A percentile compares a stretch with the other conserved stretches of the same genome.
Conservation (phyloP, 2,888 invertebrate genomes). For the Tanypteryx hageni region DNA sequence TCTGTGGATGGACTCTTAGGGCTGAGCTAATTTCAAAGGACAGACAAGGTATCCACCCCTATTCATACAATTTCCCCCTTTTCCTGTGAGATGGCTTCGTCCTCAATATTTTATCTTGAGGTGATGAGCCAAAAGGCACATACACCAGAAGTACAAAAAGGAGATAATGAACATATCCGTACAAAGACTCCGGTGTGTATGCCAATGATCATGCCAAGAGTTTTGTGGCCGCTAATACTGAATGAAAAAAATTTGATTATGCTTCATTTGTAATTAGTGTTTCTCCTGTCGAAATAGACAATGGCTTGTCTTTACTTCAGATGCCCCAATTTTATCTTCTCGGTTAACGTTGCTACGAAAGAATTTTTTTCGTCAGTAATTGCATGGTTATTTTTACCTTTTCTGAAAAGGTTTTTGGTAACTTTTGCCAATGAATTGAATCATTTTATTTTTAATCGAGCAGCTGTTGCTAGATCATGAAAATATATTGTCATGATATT, state of each 20-base stretch:
- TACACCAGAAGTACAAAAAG: conserved; percentile 63
- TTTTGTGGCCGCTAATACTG: conserved; percentile 38
- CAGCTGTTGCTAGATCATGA: conserved; percentile 5
- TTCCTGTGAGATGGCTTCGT: conserved; percentile 6
- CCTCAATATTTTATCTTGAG: conserved; percentile 63
- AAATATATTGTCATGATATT: not conserved
- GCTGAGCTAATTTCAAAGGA: not conserved
- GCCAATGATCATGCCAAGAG: conserved; percentile 62
- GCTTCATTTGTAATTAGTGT: conserved; percentile 38
- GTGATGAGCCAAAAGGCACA: conserved; percentile 53
- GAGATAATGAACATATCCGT: conserved; percentile 61
- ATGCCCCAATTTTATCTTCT: not conserved
- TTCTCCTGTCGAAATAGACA: not conserved
- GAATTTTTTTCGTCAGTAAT: not conserved
- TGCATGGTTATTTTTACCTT: not conserved
- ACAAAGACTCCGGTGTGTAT: conserved; percentile 62
- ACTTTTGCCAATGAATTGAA: not conserved
- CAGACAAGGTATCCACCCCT: conserved; percentile 51
- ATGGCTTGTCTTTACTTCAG: not conserved
- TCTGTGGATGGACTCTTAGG: conserved; percentile 44
- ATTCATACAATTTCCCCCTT: not conserved
- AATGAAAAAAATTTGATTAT: conserved; percentile 39
- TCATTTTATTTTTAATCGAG: not conserved
- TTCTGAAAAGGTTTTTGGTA: not conserved
- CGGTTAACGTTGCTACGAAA: not conserved